These are phyloP conservation scores for Henricia sp. DNA, from an alignment of 53 echinoderm and acorn worm species.

Conservation along the genomic window DNA sequence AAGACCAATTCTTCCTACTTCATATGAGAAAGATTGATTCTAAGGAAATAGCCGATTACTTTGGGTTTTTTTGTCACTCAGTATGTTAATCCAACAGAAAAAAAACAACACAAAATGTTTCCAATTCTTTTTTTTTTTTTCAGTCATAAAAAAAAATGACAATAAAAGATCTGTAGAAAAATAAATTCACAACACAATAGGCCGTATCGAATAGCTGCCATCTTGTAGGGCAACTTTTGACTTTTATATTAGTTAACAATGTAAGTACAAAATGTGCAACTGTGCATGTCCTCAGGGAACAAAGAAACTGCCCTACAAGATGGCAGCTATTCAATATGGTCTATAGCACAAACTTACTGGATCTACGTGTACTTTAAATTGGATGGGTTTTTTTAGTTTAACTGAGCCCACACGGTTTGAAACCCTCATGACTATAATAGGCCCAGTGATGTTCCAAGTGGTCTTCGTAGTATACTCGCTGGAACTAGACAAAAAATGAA, in stretches of 20 bases:
- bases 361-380: constrained; percentile 10
- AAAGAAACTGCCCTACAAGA: no score
- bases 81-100: no score
- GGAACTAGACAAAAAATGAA: not conserved
- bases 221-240: not conserved
- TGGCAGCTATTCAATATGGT: no score
- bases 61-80: no score
- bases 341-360: not conserved
- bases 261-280: not conserved
- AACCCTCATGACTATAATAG: constrained; percentile 22
- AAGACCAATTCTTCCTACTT: no score
- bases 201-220: no score
- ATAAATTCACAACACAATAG: no score
- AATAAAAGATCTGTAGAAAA: no score
- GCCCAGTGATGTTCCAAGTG: constrained; percentile 36
- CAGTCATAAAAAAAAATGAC: not conserved
- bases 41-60: no score
- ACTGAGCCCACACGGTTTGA: not conserved
- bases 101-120: no score
- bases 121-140: not conserved
- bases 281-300: not conserved
- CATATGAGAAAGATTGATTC: no score
- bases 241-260: not conserved
- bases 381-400: not conserved
- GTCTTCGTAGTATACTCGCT: not conserved